Evolutionary conservation across 2,113 vertebrate species (phyloP), one percentile per base, ranked within the genome.

Genomic region (Okapia johnstoni): DNA sequence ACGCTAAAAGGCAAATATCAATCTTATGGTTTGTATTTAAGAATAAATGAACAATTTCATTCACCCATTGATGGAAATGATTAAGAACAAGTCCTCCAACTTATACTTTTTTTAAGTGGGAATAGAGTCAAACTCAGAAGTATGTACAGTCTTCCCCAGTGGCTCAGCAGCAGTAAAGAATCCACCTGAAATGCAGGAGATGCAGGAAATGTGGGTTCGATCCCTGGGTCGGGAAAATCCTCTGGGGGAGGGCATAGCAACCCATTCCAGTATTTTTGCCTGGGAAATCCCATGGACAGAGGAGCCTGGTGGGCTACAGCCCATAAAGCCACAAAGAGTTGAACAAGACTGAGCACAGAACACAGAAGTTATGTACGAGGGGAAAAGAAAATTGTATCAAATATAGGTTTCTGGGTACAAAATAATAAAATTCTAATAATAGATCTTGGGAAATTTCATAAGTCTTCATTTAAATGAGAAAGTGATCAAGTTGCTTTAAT

Each of bases 21-120:
- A 84, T 61, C 52, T 50, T 95, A 63, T 28, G 52, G 88, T 86
- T 93, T 79, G 30, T 95, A 76, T n/a, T 95, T 96, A 95, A 96
- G 63, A 95, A 54, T 76, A 94, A 79, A 11, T 57, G 70, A 30
- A 77, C 96, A 84, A 54, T 63, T 26, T 83, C 86, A 86, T 85
- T 81, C n/a, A 63, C 17, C 4, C 46, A 52, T 88, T 94, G 90
- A 48, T 66, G 11, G 43, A 76, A 91, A 93, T 60, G 54, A 81
- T 61, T 6, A 55, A 92, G 23, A 66, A 46, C 48, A 55, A 87
- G 43, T 43, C 17, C 48, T 77, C 54, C 25, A 77, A 52, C 48
- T 50, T 4, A 79, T 48, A 81, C 16, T 88, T 83, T 92, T 81
- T 81, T 81, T 0, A 50, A 86, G 33, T n/a, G 6, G n/a, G 14